Conservation (phyloP, 2,797 vertebrate genomes). For the Thamnophis elegans region DNA sequence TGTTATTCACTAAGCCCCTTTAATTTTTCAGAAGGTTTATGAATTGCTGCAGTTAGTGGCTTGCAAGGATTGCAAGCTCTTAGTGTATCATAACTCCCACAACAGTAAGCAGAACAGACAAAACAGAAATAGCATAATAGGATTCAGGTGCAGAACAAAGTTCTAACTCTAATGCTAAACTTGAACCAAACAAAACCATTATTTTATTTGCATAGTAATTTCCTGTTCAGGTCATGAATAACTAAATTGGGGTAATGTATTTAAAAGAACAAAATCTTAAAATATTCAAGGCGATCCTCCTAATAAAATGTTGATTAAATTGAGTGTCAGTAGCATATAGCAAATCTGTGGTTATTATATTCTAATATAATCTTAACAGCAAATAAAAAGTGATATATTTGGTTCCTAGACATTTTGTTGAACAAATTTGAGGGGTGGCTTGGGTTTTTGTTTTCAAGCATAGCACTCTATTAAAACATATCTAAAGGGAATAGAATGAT, state of each 20-base stretch:
- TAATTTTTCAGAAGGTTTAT: neutral
- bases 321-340: neutral
- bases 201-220: neutral
- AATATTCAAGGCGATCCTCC: neutral
- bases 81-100: neutral
- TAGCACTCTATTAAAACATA: neutral
- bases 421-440: neutral
- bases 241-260: neutral
- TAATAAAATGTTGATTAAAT: neutral
- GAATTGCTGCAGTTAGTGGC: neutral
- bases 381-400: neutral
- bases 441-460: neutral
- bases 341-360: neutral
- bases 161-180: neutral
- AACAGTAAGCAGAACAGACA: neutral
- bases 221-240: constrained; percentile 11
- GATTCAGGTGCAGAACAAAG: neutral
- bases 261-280: neutral
- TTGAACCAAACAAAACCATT: neutral
- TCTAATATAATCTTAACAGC: constrained; percentile 7
- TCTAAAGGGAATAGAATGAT: neutral
- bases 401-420: neutral
- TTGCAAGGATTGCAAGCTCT: neutral
- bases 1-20: neutral
- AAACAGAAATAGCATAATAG: neutral